phyloP scores from a whole-genome alignment of 2,797 vertebrate genomes.

The Morelia viridis region DNA sequence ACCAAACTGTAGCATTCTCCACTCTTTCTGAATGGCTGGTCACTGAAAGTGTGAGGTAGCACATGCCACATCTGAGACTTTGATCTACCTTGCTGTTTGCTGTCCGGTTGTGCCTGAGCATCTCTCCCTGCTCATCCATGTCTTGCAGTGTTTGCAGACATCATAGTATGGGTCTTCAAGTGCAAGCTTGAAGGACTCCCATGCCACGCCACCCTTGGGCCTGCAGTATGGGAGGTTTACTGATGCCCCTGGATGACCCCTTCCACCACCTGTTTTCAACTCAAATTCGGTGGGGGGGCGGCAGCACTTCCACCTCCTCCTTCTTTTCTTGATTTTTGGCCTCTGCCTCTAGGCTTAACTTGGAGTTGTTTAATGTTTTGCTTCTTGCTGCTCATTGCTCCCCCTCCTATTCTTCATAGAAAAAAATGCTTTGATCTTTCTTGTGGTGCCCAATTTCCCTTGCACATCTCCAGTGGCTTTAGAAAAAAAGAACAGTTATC shows the following conservation, averaged over 20 bases:
- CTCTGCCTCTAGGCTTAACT: background rate
- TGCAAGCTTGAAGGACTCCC: background rate
- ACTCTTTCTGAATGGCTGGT: background rate
- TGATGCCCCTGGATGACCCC: background rate
- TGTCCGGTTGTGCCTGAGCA: background rate
- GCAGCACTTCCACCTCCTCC: background rate
- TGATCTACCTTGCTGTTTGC: background rate
- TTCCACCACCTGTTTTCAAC: background rate
- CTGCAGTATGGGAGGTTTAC: background rate
- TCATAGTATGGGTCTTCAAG: background rate
- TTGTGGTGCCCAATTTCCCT: background rate
- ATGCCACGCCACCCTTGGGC: background rate
- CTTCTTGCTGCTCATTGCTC: background rate
- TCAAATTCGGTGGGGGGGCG: background rate
- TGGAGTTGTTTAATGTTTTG: background rate
- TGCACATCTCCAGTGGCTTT: background rate
- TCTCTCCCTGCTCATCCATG: background rate
- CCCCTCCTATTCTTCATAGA: background rate
- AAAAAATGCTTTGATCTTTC: background rate
- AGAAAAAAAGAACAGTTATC: background rate
- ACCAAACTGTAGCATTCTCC: background rate
- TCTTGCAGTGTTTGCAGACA: background rate
- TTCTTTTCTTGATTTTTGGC: background rate
- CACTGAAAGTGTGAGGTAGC: background rate
- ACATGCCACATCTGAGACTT: background rate